Evolutionary conservation across 2,888 invertebrate genomes (phyloP).

Genomic region (Drosophila paramelanica): DNA sequence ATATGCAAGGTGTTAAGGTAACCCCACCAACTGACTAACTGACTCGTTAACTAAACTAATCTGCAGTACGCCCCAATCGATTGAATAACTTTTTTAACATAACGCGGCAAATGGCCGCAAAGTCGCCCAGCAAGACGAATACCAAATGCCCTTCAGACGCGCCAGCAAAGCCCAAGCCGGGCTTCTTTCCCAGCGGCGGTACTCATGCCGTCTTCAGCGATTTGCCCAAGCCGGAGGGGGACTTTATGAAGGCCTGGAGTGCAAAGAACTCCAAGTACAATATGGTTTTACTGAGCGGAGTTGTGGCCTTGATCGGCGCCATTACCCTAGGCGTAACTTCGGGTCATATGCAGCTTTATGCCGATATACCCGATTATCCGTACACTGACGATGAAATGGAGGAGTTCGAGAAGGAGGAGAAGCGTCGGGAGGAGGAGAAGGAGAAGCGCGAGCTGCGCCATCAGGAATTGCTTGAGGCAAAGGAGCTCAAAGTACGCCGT

Average conservation of each 20-base stretch:
- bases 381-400: slow-evolving; percentile 65
- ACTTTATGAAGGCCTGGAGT: slow-evolving; percentile 45
- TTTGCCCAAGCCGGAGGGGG: slow-evolving; percentile 59
- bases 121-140: slow-evolving; percentile 15
- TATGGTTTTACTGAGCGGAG: slow-evolving; percentile 45
- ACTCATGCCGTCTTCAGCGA: slow-evolving; percentile 60
- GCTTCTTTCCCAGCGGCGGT: slow-evolving; percentile 61
- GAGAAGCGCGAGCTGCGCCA: slow-evolving; percentile 47
- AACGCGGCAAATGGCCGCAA: slow-evolving; percentile 31
- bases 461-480: slow-evolving; percentile 40
- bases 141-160: slow-evolving; percentile 23
- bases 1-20: background rate
- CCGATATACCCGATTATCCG: slow-evolving; percentile 57
- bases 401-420: slow-evolving; percentile 52
- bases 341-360: slow-evolving; percentile 14
- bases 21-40: background rate
- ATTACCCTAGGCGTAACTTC: background rate
- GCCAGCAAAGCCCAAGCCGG: slow-evolving; percentile 25
- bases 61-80: slow-evolving; percentile 24
- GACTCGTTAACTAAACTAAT: background rate
- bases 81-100: slow-evolving; percentile 16
- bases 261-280: slow-evolving; percentile 63
- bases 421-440: slow-evolving; percentile 53
- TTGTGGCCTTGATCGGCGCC: slow-evolving; percentile 43
- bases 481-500: slow-evolving; percentile 54